Conservation (phyloP, 2,888 invertebrate species). For the Amphipyra tragopoginis region DNA sequence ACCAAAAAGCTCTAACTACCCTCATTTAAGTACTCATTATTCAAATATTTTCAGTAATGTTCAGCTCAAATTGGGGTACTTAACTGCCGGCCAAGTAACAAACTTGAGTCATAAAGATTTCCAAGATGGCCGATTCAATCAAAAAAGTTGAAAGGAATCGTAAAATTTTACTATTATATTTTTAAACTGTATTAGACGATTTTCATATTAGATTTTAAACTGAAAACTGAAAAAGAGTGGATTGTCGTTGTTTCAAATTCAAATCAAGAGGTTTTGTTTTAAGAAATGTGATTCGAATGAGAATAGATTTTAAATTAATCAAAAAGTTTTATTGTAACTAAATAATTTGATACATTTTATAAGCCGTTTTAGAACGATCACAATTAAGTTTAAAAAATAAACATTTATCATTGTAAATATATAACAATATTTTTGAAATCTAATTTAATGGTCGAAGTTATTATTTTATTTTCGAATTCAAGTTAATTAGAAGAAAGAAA, state of each 20-base stretch:
- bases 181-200: constrained; percentile 30
- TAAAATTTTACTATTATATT: constrained; percentile 49
- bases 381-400: neutral
- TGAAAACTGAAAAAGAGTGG: constrained; percentile 43
- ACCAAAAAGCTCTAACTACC: constrained; percentile 37
- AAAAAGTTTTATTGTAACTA: constrained; percentile 18
- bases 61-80: constrained; percentile 51
- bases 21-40: constrained; percentile 44
- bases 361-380: constrained; percentile 6
- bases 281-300: constrained; percentile 3
- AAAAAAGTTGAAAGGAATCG: constrained; percentile 51
- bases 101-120: constrained; percentile 56
- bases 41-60: constrained; percentile 56
- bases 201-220: constrained; percentile 34
- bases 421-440: neutral
- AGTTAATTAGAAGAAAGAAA: too few species aligned
- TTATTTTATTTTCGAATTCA: too few species aligned
- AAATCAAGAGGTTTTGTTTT: constrained; percentile 21
- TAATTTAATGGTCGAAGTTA: neutral
- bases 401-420: neutral
- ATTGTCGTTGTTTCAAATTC: constrained; percentile 34
- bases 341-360: constrained; percentile 28
- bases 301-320: constrained; percentile 28
- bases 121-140: constrained; percentile 56
- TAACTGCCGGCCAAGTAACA: constrained; percentile 50